phyloP scores from a whole-genome alignment of 2,888 invertebrate genomes.

The Ophion slaviceki region DNA sequence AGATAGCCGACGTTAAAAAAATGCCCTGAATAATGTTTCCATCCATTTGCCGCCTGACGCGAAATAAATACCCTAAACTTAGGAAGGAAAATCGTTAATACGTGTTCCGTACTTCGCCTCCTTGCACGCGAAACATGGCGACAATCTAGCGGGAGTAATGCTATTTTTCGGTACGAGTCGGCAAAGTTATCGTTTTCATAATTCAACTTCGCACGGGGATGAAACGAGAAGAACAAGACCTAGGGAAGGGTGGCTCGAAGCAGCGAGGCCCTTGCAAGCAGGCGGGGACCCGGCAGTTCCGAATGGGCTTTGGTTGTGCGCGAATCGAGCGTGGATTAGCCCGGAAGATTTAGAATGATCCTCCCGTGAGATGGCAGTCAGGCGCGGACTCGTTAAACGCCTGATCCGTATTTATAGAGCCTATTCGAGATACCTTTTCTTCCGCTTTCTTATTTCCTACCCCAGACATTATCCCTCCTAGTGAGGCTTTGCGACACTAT shows the following conservation, averaged over 20 bases:
- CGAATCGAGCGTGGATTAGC: slow-evolving; percentile 78
- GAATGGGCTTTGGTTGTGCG: slow-evolving; percentile 79
- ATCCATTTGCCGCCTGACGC: too few relatives aligned
- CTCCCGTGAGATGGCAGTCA: slow-evolving; percentile 52
- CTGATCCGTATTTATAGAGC: slow-evolving; percentile 75
- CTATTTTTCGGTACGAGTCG: slow-evolving; percentile 58
- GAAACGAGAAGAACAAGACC: slow-evolving; percentile 41
- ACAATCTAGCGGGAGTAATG: slow-evolving; percentile 27
- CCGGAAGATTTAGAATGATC: slow-evolving; percentile 77
- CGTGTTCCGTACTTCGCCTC: neutral
- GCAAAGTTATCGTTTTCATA: slow-evolving; percentile 78
- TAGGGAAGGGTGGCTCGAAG: slow-evolving; percentile 35
- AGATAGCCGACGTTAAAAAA: too few relatives aligned
- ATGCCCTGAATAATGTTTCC: too few relatives aligned
- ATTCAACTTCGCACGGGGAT: slow-evolving; percentile 67
- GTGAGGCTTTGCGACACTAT: too few relatives aligned
- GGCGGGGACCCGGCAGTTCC: slow-evolving; percentile 38
- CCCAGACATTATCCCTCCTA: too few relatives aligned
- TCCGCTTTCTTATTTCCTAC: neutral
- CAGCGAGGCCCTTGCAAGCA: slow-evolving; percentile 25
- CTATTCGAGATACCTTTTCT: slow-evolving; percentile 2
- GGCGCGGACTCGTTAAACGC: slow-evolving; percentile 70
- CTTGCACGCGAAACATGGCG: neutral
- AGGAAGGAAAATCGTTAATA: neutral
- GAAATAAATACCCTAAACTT: too few relatives aligned